A percentile compares a stretch with the other conserved stretches of the same genome.
These are phyloP conservation scores for Taxidea taxus DNA, from an alignment of 2,113 vertebrate genomes.

Conservation along the genomic window DNA sequence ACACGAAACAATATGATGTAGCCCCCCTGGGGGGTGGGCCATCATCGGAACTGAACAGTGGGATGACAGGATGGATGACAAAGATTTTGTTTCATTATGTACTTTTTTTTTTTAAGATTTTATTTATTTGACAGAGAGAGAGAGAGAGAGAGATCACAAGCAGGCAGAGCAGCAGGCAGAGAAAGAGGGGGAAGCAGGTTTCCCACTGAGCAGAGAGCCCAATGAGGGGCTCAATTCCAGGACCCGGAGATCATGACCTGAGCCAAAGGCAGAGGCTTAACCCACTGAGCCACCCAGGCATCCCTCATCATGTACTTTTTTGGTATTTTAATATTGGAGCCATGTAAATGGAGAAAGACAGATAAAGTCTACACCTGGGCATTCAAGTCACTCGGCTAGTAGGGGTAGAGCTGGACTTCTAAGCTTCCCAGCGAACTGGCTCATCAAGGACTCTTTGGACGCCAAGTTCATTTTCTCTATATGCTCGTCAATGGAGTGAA, in stretches of 20 bases:
- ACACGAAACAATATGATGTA: not conserved
- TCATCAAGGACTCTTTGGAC: not conserved
- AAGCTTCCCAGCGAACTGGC: not conserved
- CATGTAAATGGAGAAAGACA: not conserved
- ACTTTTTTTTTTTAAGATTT: not conserved
- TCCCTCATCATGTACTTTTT: not conserved
- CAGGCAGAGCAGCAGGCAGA: too few species aligned
- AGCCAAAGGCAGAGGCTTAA: too few species aligned
- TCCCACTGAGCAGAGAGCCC: too few species aligned
- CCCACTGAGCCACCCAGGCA: too few species aligned
- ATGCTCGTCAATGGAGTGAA: not conserved
- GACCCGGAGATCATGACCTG: too few species aligned
- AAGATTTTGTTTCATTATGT: not conserved
- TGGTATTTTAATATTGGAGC: not conserved
- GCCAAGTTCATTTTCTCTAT: conserved; percentile 13
- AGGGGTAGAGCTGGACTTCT: not conserved
- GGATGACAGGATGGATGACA: not conserved
- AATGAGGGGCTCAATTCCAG: too few species aligned
- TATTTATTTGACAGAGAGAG: too few species aligned
- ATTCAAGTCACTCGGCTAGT: not conserved
- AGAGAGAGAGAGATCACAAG: too few species aligned
- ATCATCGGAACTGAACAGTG: not conserved
- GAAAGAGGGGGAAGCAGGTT: too few species aligned
- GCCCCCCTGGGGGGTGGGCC: not conserved
- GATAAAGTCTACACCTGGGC: not conserved